Base-by-base conservation (phyloP, 2,888 invertebrate genomes). In the Gordius sp. region DNA sequence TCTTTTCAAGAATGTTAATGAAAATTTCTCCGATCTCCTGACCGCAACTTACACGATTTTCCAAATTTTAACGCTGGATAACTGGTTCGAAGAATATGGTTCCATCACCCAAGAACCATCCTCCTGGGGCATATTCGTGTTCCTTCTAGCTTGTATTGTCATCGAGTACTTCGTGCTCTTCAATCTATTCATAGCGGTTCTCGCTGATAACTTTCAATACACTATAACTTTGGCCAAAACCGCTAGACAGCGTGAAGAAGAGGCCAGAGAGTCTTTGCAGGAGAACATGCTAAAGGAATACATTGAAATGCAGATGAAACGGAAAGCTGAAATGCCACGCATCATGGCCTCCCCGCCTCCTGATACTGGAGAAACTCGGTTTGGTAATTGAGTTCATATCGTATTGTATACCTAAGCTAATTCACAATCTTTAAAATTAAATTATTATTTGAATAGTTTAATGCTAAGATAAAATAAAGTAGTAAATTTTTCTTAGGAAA, bases 171-270 rank as follows among this genome's bases (percentile, higher is more conserved):
- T 67, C 58, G 63, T 67, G 23, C 65, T 67, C 57, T 59, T 62
- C 26, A 67, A 66, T 55, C 59, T 67, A 20, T 65, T 67, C 55
- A 66, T 67, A 23, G 67, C 67, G 20, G 67, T 67, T 1, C 58
- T 67, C 47, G 66, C 66, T 13, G 66, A 66, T 58, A 66, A 65
- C 57, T 66, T 66, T 58, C 65, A 66, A 56, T 60, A 65, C 13
- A 62, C 66, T 0, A 57, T 65, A 26, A 63, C 64, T 25, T 64
- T 63, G 25, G 62, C 63, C 18, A 62, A 61, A 57, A 59, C 61
- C 4, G 61, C 8, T 4, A 8, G 47, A 4, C n/a, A 47, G 20
- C 59, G 52, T 4, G 28, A 33, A 23, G 28, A 55, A 28, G 25
- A 26, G 8, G 28, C 13, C 4, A 25, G 55, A n/a, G 20, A 8